Evolutionary conservation across 2,113 vertebrate species (phyloP).

Genomic region (Dicentrarchus labrax): DNA sequence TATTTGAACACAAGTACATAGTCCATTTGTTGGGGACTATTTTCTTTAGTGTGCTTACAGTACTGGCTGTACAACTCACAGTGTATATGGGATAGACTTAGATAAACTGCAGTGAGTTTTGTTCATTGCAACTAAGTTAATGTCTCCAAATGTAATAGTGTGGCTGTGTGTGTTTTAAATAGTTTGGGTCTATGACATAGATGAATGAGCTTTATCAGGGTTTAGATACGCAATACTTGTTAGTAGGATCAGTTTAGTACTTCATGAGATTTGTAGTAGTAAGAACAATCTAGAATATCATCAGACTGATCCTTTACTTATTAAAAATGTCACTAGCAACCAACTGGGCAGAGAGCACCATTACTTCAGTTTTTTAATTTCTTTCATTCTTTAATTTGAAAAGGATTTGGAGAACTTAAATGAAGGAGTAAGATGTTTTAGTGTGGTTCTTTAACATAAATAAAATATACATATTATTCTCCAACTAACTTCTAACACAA

Average conservation of each 20-base stretch:
- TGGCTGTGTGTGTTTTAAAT: neutral
- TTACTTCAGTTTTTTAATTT: neutral
- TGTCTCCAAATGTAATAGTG: neutral
- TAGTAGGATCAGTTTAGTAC: neutral
- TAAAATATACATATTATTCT: neutral
- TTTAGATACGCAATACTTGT: neutral
- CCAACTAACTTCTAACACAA: conserved; percentile 2
- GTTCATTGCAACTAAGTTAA: neutral
- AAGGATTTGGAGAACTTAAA: neutral
- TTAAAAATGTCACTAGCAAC: neutral
- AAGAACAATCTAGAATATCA: neutral
- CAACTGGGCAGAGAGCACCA: neutral
- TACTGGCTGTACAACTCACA: neutral
- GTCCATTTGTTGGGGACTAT: neutral
- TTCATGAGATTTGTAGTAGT: neutral
- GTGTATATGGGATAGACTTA: neutral
- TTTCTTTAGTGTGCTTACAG: too few species aligned
- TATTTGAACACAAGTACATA: neutral
- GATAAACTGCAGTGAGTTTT: neutral
- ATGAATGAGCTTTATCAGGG: neutral
- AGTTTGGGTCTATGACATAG: neutral
- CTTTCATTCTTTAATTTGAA: neutral
- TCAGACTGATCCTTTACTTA: neutral
- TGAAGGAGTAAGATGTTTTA: neutral
- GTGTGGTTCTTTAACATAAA: neutral